Conservation (phyloP, 2,113 vertebrate genomes). For the Pollachius pollachius region DNA sequence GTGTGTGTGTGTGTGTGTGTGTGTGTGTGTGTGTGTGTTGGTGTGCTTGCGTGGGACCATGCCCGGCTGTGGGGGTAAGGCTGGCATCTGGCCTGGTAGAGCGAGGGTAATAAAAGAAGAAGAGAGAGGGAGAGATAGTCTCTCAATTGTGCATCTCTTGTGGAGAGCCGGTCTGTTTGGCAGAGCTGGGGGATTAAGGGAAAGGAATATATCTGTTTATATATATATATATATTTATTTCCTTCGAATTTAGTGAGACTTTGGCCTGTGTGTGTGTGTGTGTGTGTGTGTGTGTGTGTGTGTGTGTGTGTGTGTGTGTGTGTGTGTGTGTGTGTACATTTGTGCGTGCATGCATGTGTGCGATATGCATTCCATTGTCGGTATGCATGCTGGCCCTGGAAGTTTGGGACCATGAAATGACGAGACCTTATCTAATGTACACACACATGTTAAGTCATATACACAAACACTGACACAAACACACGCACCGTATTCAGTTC, state of each 20-base stretch:
- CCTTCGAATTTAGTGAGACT: conserved; percentile 3
- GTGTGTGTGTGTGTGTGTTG: too few relatives aligned
- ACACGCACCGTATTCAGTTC: too few relatives aligned
- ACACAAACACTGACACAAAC: too few relatives aligned
- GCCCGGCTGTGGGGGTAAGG: conserved; percentile 72
- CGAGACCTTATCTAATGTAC: too few relatives aligned
- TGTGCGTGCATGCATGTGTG: neutral
- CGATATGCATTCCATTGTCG: too few relatives aligned
- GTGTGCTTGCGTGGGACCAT: conserved; percentile 17
- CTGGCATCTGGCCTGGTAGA: conserved; percentile 75
- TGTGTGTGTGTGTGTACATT: neutral
- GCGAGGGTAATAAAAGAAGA: conserved; percentile 74
- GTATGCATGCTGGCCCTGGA: too few relatives aligned
- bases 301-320: conserved; percentile 18
- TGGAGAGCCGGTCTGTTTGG: conserved; percentile 50
- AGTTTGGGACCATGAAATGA: too few relatives aligned
- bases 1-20: too few relatives aligned
- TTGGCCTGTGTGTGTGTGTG: conserved; percentile 26
- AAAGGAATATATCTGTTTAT: conserved; percentile 39
- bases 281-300: conserved; percentile 3
- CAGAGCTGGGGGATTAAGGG: conserved; percentile 41
- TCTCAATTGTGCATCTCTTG: conserved; percentile 70
- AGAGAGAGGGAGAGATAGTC: conserved; percentile 63
- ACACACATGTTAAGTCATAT: too few relatives aligned
- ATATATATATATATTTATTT: too few relatives aligned